Base-by-base conservation (phyloP, 2,888 invertebrate genomes). In the Macaria liturata region DNA sequence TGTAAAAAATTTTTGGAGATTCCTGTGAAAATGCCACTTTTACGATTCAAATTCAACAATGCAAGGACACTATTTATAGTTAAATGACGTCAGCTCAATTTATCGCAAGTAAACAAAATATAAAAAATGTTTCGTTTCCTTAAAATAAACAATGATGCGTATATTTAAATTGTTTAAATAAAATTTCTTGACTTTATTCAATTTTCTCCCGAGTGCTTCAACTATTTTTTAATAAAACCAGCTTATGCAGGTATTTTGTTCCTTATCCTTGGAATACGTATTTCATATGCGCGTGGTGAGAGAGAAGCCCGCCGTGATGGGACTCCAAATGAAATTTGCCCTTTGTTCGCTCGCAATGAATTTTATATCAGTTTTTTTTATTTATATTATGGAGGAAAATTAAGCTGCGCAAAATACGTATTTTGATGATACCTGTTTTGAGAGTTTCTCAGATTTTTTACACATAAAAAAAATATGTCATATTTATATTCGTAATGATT, bases 281-380 rank as follows among this genome's bases (percentile, higher is more conserved):
- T 62, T 62, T 47, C 54, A 47, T 60, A 59, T 59, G 65, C 58
- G 56, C 59, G 55, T 45, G 57, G 55, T 49, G 49, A 47, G 53
- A 32, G 42, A 60, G 56, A 46, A 32, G 43, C 49, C 52, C 49
- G 20, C 31, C 59, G 57, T 55, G 62, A 59, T 62, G 60, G 56
- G 48, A 61, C 60, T 53, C 45, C 47, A 56, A 66, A 64, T 61
- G 60, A 62, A 66, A 62, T 59, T 60, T 57, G 50, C 57, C 55
- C 31, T 62, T 54, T 58, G 52, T 49, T 48, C 50, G 54, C 45
- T 49, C 54, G 66, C 62, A 56, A 66, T 66, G 66, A 59, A 66
- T 64, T 64, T 64, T 66, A 61, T 61, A 66, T 66, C 51, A 62
- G 59, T 49, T 47, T 42, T 46, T n/a, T 54, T 62, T 64, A 60